Base-by-base conservation (phyloP, 1,140 invertebrate genomes). In the Artemia franciscana region DNA sequence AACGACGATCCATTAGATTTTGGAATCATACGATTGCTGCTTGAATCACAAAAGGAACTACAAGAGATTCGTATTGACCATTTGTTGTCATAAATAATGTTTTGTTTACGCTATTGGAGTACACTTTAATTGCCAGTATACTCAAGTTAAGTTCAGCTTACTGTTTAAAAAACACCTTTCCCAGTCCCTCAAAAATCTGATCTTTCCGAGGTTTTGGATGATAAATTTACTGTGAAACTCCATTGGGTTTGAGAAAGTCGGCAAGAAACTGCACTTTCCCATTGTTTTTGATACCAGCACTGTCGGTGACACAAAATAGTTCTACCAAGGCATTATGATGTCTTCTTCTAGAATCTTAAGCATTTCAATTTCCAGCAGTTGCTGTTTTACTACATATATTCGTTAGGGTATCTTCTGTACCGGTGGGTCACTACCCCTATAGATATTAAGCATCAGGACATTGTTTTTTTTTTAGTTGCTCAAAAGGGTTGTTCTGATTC, bases 201-300 rank as follows among this genome's bases (percentile, higher is more conserved):
- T n/a, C n/a, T n/a, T n/a, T n/a, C n/a, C n/a, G n/a, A n/a, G n/a
- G n/a, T n/a, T n/a, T n/a, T n/a, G n/a, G n/a, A n/a, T n/a, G n/a
- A n/a, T n/a, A n/a, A n/a, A 39, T 74, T 70, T 15, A 75, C 58
- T 1, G 66, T 65, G 74, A 77, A 7, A 73, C 67, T 1, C 60
- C 57, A 67, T 79, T 81, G 4, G 79, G 61, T 26, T 66, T 61
- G 4, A 72, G 62, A 65, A 71, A 80, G 64, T 76, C 75, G 3
- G 76, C 64, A 65, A 74, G 77, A 24, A 75, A 69, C 15, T 73
- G 61, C 2, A 65, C 56, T 0, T 60, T 58, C 4, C 69, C 69
- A 65, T 73, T 26, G 60, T 63, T 4, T 63, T 63, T 24, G 24
- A n/a, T 2, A 65, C 62, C 21, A 63, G n/a, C 4, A 65, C 64